A percentile compares a stretch with the other conserved stretches of the same genome.
Evolutionary conservation across 1,140 invertebrate genomes (phyloP).

Genomic region (Wiebesia pumilae): DNA sequence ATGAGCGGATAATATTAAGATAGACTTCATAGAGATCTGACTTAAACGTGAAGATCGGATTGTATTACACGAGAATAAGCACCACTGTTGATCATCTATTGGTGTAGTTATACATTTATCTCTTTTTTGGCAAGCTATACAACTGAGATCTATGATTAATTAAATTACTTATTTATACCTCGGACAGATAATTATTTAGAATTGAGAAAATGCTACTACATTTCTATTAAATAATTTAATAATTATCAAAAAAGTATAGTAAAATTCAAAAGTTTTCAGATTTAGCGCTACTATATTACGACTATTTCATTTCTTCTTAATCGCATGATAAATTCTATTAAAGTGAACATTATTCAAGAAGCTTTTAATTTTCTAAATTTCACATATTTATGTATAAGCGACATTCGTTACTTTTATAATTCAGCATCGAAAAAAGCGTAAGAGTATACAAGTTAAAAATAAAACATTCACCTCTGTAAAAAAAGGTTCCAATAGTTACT

Average conservation of each 20-base stretch:
- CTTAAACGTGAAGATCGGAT: constrained; percentile 17
- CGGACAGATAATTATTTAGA: no score
- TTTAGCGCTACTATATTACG: no score
- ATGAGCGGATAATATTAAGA: constrained; percentile 38
- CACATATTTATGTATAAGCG: no score
- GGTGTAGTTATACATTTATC: not conserved
- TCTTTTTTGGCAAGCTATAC: not conserved
- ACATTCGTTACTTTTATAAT: no score
- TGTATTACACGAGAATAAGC: constrained; percentile 1
- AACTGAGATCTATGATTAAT: not conserved
- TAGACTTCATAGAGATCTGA: constrained; percentile 4
- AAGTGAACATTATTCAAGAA: no score
- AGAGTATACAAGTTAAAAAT: not conserved
- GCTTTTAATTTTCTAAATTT: no score
- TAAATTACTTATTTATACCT: not conserved
- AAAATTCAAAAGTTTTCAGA: no score
- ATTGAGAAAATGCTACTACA: no score
- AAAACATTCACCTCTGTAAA: not conserved
- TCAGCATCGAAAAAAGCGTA: not conserved
- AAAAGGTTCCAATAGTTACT: not conserved
- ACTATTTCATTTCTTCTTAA: no score
- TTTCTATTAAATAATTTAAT: no score
- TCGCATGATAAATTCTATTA: no score
- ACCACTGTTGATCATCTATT: not conserved
- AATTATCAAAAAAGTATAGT: no score